Evolutionary conservation across 53 echinoderm and acorn worm genomes (phyloP), one percentile per base, ranked within the genome.

Genomic region (Crossaster papposus): DNA sequence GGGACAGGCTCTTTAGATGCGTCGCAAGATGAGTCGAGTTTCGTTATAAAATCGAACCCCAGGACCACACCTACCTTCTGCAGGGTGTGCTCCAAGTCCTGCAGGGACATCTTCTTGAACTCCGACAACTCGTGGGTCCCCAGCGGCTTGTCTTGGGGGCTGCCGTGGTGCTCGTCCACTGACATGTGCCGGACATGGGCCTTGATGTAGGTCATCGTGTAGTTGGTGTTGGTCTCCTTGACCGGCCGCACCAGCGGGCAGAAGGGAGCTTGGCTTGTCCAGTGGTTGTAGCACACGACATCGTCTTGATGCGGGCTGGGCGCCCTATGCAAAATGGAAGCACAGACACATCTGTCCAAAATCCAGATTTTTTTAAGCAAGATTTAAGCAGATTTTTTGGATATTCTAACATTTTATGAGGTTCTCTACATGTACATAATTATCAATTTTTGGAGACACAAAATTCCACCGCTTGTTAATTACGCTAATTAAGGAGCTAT

Each of bases 151-250:
- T 94, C 93, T 55, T 58, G 29, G 0, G 38, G 33, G 2, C 63
- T 54, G n/a, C 88, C 51, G 20, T 89, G 90, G 55, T 88, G 90
- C 14, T 94, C 93, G 14, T 88, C 91, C 12, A 93, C 89, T 30
- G 94, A 94, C 54, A 97, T 91, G 75, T 97, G 97, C 14, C 94
- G 92, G 15, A 95, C 89, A 79, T 92, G 92, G n/a, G 95, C 94
- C 90, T 97, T 97, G 80, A 95, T 95, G 51, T 85, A 91, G 0
- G 94, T 95, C 91, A 92, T 94, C 6, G 97, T 97, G 75, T 95
- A 94, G 55, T 97, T 97, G 0, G 97, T 92, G 14, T 90, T 78
- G 28, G 76, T 89, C 89, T 92, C 94, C 78, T 96, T 96, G 4
- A 88, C 91, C 0, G 94, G 92, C 24, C 83, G 83, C 24, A 90